Conservation (phyloP, 2,113 vertebrate genomes). For the Montifringilla adamsi region DNA sequence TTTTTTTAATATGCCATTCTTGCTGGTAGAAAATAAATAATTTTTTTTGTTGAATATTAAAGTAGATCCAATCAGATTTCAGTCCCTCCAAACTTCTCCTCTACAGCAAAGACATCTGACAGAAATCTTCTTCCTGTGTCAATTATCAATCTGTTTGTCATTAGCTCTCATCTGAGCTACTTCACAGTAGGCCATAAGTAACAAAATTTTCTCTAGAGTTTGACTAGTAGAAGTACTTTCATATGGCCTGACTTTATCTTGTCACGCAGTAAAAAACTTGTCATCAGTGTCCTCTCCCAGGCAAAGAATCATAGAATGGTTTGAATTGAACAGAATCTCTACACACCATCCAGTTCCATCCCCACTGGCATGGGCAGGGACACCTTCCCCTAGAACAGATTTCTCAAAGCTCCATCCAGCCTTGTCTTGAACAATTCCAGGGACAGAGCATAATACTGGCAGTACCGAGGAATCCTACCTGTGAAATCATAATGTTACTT, state of each 20-base stretch:
- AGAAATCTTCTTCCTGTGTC: not conserved
- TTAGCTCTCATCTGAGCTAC: not conserved
- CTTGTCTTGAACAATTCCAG: not conserved
- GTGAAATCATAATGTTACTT: not conserved
- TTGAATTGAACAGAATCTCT: not conserved
- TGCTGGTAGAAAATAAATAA: not conserved
- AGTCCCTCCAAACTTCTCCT: not conserved
- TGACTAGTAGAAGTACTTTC: not conserved
- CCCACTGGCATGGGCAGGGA: not conserved
- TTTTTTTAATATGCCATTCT: fast-evolving
- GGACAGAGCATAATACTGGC: not conserved
- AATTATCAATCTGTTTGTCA: not conserved
- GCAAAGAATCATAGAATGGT: not conserved
- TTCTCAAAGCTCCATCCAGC: not conserved
- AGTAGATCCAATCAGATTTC: not conserved
- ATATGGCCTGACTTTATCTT: not conserved
- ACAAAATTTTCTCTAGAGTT: not conserved
- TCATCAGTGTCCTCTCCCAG: not conserved
- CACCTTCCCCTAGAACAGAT: no score
- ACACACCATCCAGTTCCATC: not conserved
- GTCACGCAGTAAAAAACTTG: not conserved
- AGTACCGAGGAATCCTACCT: not conserved
- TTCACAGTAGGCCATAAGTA: not conserved
- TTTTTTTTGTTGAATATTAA: not conserved
- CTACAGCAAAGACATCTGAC: not conserved